Base-by-base conservation (phyloP, 2,888 invertebrate genomes). In the Pheosia gnoma region DNA sequence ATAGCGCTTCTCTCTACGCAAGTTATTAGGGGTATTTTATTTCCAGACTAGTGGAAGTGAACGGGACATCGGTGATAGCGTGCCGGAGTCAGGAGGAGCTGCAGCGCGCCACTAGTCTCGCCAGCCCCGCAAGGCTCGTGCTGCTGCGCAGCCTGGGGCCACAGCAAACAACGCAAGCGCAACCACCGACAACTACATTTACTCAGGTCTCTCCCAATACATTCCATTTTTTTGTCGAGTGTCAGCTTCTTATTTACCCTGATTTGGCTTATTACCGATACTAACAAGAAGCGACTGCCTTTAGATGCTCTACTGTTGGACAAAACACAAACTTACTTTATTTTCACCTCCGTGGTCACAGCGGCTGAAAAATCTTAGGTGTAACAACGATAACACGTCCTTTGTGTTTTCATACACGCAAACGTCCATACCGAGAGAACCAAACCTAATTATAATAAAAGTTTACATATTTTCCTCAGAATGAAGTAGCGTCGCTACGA, bases 31-130 rank as follows among this genome's bases (percentile, higher is more conserved):
- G 10, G 43, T 1, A 43, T 43, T 9, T 58, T 59, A 4, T 65
- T 61, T 59, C 3, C 91, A 97, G 97, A 78, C 89, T 98, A 75
- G 87, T 98, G 68, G 98, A 98, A 89, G 96, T 97, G 59, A 97
- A 97, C 84, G 97, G 97, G 43, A 96, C 96, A 76, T 87, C 96
- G 52, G 95, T 97, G 58, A 89, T 96, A 62, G 95, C 95, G 61
- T 95, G 95, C 75, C 95, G 95, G 70, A 95, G 94, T 68, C 95
- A 95, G 75, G 97, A 96, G 62, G 97, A 97, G 77, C 87, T 97
- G 67, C 94, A 95, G 68, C 95, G 96, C 62, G 94, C 96, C 47
- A 89, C 96, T 51, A 94, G 95, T 57, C 94, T 94, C 25, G 95
- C 95, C 7, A 94, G 94, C 78, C 95, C 95, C 0, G 95, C 96